Percentiles rank a stretch among this genome's conserved stretches.
These are phyloP conservation scores for Pandion haliaetus DNA, from an alignment of 2,113 vertebrate species.

Conservation along the genomic window DNA sequence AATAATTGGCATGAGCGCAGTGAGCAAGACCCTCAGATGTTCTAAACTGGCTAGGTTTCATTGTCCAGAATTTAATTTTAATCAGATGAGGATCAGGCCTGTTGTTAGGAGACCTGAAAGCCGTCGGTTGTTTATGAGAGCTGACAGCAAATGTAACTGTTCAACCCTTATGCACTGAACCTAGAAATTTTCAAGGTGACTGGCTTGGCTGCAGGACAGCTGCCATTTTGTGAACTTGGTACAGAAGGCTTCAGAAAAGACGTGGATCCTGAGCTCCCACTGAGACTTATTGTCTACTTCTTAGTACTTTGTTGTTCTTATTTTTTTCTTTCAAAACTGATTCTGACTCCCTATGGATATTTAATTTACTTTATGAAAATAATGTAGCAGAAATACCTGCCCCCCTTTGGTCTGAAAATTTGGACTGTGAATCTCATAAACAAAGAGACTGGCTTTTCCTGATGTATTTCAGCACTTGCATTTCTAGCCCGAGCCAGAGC, in stretches of 20 bases:
- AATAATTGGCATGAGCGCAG: not conserved
- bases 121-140: not conserved
- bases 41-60: not conserved
- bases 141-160: slow-evolving; percentile 9
- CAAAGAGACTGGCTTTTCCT: not conserved
- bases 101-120: not conserved
- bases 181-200: slow-evolving; percentile 35
- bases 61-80: not conserved
- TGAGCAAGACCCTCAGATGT: not conserved
- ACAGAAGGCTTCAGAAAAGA: not conserved
- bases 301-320: not conserved
- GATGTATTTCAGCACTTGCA: not conserved
- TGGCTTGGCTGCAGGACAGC: slow-evolving; percentile 26
- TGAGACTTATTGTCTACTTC: not conserved
- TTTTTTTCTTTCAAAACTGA: not conserved
- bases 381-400: not conserved
- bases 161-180: not conserved
- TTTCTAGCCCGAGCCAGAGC: not conserved
- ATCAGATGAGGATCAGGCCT: not conserved
- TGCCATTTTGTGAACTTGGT: not conserved
- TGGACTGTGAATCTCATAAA: not conserved
- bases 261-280: not conserved
- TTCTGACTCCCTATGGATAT: not conserved
- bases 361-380: not conserved
- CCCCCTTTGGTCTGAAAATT: not conserved